Evolutionary conservation across 2,113 vertebrate species (phyloP).

Genomic region (Anser brachyrhynchus): DNA sequence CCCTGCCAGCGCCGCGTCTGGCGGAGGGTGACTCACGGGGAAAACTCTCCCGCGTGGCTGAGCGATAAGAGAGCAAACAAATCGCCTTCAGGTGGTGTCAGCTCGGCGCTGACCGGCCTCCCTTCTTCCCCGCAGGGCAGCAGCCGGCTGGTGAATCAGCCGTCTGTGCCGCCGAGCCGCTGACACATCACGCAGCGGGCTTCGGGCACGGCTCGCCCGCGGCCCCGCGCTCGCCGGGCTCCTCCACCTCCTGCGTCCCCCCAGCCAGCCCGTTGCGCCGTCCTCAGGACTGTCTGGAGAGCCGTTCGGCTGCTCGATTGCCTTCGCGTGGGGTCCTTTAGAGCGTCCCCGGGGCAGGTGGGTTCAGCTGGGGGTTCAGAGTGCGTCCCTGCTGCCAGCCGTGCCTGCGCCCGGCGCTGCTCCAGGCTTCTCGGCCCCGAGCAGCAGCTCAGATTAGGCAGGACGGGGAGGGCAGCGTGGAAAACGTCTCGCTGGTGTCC

Average conservation of each 20-base stretch:
- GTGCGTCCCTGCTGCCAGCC: neutral
- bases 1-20: constrained; percentile 69
- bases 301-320: neutral
- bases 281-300: neutral
- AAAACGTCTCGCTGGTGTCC: neutral
- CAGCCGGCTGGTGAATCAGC: constrained; percentile 42
- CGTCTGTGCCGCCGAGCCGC: constrained; percentile 19
- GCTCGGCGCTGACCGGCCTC: constrained; percentile 57
- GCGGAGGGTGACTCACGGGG: constrained; percentile 73
- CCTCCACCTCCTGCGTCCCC: neutral
- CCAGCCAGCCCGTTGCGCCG: neutral
- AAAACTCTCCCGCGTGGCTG: constrained; percentile 63
- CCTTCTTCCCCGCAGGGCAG: constrained; percentile 50
- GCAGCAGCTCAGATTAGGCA: neutral
- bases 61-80: constrained; percentile 46
- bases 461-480: neutral
- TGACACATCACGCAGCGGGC: constrained; percentile 5
- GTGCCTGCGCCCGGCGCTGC: neutral
- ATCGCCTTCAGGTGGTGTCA: constrained; percentile 75
- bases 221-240: neutral
- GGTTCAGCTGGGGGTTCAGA: neutral
- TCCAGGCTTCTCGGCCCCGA: neutral
- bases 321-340: neutral
- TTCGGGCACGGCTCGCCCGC: neutral
- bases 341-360: neutral